phyloP scores from a whole-genome alignment of 2,888 invertebrate genomes.

The Leucophora obtusa region DNA sequence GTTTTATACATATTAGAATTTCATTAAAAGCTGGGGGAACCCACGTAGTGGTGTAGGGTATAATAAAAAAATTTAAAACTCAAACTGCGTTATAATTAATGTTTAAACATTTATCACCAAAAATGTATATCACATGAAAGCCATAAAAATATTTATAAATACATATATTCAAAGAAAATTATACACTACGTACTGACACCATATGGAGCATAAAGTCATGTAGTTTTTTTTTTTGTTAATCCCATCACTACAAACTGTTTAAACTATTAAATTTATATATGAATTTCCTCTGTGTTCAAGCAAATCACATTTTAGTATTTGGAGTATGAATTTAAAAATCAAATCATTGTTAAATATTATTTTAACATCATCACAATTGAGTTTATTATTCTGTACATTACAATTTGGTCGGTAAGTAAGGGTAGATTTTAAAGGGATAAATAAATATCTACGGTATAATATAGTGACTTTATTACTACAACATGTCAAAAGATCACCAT shows the following conservation, averaged over 20 bases:
- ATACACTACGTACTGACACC: not conserved
- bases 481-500: slow-evolving; percentile 51
- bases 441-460: not conserved
- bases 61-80: slow-evolving; percentile 62
- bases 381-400: slow-evolving; percentile 19
- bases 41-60: too few species aligned
- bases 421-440: slow-evolving; percentile 29
- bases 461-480: slow-evolving; percentile 43
- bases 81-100: slow-evolving; percentile 74
- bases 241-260: slow-evolving; percentile 9
- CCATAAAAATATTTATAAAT: slow-evolving; percentile 14
- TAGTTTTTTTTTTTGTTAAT: not conserved
- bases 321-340: not conserved
- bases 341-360: slow-evolving; percentile 20
- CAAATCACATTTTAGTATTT: not conserved
- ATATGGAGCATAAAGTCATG: slow-evolving; percentile 6
- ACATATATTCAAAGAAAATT: not conserved
- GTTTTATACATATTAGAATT: too few species aligned
- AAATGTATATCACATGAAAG: slow-evolving; percentile 18
- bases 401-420: not conserved
- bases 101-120: slow-evolving; percentile 66
- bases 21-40: too few species aligned
- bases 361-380: slow-evolving; percentile 23
- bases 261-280: slow-evolving; percentile 9
- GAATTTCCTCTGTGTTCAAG: not conserved